Percentiles rank a stretch among this genome's conserved stretches.
Conservation (phyloP, 2,888 invertebrate species). For the Latrodectus elegans region DNA sequence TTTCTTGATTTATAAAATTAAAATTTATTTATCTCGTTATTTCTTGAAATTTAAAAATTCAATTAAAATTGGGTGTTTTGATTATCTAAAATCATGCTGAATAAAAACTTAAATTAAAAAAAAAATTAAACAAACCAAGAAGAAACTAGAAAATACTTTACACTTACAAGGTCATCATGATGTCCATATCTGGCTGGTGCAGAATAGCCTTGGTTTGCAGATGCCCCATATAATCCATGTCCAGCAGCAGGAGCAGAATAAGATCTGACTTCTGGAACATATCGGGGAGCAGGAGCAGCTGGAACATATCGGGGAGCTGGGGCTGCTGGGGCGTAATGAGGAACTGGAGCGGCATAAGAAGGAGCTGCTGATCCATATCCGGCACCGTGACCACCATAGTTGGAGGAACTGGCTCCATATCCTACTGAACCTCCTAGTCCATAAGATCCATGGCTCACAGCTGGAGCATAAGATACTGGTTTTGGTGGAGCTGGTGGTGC, state of each 20-base stretch:
- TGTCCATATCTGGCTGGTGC: constrained; percentile 11
- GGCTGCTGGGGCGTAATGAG: not conserved
- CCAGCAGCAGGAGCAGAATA: constrained; percentile 44
- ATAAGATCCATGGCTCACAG: constrained; percentile 4
- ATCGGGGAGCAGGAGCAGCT: constrained; percentile 7
- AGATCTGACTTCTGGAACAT: constrained; percentile 17
- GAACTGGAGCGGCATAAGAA: not conserved
- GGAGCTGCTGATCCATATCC: constrained; percentile 8
- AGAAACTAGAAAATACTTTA: not conserved
- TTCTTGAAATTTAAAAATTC: too few relatives aligned
- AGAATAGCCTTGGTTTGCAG: constrained; percentile 17
- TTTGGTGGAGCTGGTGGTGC: constrained; percentile 1
- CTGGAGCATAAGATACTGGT: constrained; percentile 4
- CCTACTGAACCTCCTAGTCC: not conserved
- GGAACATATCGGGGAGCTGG: constrained; percentile 1
- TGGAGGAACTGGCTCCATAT: too few relatives aligned
- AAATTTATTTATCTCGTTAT: too few relatives aligned
- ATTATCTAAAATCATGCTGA: too few relatives aligned
- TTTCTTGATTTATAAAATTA: too few relatives aligned
- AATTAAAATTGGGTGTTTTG: too few relatives aligned
- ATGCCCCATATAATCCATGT: constrained; percentile 37
- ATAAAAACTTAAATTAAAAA: too few relatives aligned
- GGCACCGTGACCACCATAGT: not conserved
- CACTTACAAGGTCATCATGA: constrained; percentile 52
- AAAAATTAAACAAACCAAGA: not conserved